Evolutionary conservation across 2,888 invertebrate species (phyloP), one percentile per base, ranked within the genome.

Genomic region (Neoascia interrupta): DNA sequence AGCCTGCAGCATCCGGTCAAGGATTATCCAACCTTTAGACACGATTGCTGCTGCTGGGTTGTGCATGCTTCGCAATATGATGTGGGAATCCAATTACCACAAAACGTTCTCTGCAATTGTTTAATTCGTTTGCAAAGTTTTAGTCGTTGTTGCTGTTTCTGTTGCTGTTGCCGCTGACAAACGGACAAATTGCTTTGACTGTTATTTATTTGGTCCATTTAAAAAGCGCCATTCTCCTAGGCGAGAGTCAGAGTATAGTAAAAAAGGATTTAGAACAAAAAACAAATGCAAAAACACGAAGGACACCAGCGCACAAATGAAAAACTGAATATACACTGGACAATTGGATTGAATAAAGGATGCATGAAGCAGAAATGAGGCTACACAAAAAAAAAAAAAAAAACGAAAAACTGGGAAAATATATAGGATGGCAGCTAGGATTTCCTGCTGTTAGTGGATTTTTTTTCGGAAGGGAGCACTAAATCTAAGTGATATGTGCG

Each of bases 131-230:
- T 76, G 56, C 64, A 58, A 66, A 47, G 31, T 61, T 34, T 36
- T 31, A 43, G 16, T 21, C 45, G 39, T 39, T 68, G 66, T 23
- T 36, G 41, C 18, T 5, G 19, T 15, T 31, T 39, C 36, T 58
- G 53, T 76, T 69, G 66, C 41, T 79, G 64, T 61, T 79, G 79
- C 47, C 68, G 79, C 54, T 73, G 73, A 79, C 79, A 79, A 73
- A 45, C 66, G 49, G 61, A 79, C 79, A 79, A 79, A 73, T 79
- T 79, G 72, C 79, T 79, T 60, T 68, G 66, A 43, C 61, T 54
- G 66, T 79, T 79, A 79, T 79, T 79, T 79, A 79, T 79, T 61
- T 79, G 54, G 66, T 73, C 79, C 79, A 79, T 79, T 73, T 79
- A 66, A 61, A 76, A 56, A 54, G 66, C 51, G 53, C 73, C 79